Conservation (phyloP, 2,888 invertebrate species). For the Chrysolina oricalcia region DNA sequence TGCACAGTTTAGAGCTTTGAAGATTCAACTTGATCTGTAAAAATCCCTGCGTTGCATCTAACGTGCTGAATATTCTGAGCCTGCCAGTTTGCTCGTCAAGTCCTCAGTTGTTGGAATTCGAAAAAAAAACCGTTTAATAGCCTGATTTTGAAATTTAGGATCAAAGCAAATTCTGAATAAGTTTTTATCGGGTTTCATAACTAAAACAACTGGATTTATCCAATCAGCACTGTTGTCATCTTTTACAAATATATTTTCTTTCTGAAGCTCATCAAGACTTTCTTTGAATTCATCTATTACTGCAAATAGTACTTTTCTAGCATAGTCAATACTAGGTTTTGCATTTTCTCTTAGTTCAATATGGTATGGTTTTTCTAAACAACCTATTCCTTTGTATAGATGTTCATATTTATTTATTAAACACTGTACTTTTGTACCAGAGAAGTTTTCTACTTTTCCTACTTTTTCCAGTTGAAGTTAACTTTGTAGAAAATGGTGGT, state of each 20-base stretch:
- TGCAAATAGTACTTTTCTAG: too few species aligned
- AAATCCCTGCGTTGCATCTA: background rate
- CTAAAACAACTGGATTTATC: too few species aligned
- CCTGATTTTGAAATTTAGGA: slow-evolving; percentile 43
- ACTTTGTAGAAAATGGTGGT: too few species aligned
- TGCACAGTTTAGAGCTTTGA: slow-evolving; percentile 5
- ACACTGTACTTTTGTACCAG: background rate
- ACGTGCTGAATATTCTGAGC: background rate
- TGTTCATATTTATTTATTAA: slow-evolving; percentile 37
- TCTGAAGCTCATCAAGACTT: slow-evolving; percentile 55
- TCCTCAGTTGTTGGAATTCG: slow-evolving; percentile 7
- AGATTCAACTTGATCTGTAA: background rate
- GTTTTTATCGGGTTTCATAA: slow-evolving; percentile 34
- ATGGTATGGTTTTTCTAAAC: too few species aligned
- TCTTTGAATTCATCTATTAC: too few species aligned
- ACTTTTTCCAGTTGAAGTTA: too few species aligned
- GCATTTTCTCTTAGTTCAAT: too few species aligned
- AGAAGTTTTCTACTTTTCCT: slow-evolving; percentile 15
- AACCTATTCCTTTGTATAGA: too few species aligned
- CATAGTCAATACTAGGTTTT: too few species aligned
- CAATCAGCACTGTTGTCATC: too few species aligned
- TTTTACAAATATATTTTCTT: slow-evolving; percentile 38
- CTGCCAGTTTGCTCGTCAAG: background rate
- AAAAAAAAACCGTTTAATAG: background rate
- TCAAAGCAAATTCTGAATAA: slow-evolving; percentile 47